These are phyloP conservation scores for Octodonta nipae DNA, from an alignment of 2,888 invertebrate genomes.

Conservation along the genomic window DNA sequence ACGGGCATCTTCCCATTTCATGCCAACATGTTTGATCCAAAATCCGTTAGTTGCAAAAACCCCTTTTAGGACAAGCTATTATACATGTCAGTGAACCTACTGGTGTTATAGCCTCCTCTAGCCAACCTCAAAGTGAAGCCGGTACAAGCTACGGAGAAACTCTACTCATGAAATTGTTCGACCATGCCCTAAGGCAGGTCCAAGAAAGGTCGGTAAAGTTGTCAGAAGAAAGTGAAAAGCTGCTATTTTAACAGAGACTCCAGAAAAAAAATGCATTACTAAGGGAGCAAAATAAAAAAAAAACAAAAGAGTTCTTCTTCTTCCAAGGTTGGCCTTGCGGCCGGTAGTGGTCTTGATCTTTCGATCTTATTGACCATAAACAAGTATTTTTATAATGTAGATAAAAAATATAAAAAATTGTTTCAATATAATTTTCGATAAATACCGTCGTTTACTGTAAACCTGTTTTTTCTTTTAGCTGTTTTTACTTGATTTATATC, in stretches of 20 bases:
- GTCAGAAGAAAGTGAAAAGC: not conserved
- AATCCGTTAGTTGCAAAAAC: no score
- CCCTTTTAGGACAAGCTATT: not conserved
- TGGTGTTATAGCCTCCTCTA: not conserved
- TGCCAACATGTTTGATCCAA: slow-evolving; percentile 4
- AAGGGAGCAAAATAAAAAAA: no score
- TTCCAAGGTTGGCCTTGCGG: no score
- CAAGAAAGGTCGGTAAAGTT: not conserved
- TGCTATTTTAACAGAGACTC: slow-evolving; percentile 1
- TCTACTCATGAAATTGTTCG: not conserved
- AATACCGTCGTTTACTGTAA: no score
- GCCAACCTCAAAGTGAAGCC: not conserved
- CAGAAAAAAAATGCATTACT: slow-evolving; percentile 1
- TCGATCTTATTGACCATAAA: no score
- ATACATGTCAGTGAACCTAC: not conserved
- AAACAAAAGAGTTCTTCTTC: no score
- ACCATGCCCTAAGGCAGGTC: slow-evolving; percentile 1
- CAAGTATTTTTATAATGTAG: no score
- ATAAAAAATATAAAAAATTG: no score
- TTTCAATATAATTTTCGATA: no score
- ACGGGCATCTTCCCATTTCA: slow-evolving; percentile 6
- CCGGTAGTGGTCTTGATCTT: no score
- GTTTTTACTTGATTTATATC: no score
- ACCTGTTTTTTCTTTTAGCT: no score
- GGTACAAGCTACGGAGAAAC: not conserved